Evolutionary conservation across 2,113 vertebrate genomes (phyloP), one percentile per base, ranked within the genome.

Genomic region (Paedocypris sp.): DNA sequence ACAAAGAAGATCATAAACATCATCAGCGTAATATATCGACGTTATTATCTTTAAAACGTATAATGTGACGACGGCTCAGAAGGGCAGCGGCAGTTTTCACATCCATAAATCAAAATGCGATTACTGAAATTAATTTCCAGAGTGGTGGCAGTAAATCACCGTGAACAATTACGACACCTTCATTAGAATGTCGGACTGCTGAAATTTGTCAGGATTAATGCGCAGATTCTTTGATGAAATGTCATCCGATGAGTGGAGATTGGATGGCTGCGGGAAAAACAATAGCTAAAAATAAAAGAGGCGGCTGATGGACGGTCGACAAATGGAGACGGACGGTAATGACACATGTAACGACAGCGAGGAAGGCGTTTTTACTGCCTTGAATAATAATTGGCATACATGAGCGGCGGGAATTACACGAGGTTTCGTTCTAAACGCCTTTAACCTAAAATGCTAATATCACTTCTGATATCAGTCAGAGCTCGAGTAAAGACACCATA

Each of bases 121-220:
- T 62, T 23, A 48, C 45, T 25, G n/a, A 58, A 75, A 70, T 70
- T 60, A 59, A 57, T 70, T 72, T 63, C 25, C 56, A 63, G 58
- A 66, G 54, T 45, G 54, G 42, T 49, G 61, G 47, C 58, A 39
- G 52, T 70, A 68, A 72, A 60, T 70, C 67, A 70, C 26, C 10
- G 49, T 33, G 49, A 29, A 39, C 58, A 60, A 64, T 68, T 71
- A 51, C 64, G 73, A 71, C 73, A 73, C 65, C 62, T 68, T 73
- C 72, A 75, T 75, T 68, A 70, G 66, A 73, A 62, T 52, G 65
- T 65, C 64, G 59, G 45, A 73, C 64, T 60, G 62, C 62, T 42
- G 43, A 58, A 63, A 75, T 73, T 72, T 69, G 62, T 73, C 60
- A 51, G 26, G 64, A 66, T 70, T 58, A 75, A 75, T 66, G 66